These are phyloP conservation scores for Drosophila bunnanda DNA, from an alignment of 2,888 invertebrate species.

Conservation along the genomic window DNA sequence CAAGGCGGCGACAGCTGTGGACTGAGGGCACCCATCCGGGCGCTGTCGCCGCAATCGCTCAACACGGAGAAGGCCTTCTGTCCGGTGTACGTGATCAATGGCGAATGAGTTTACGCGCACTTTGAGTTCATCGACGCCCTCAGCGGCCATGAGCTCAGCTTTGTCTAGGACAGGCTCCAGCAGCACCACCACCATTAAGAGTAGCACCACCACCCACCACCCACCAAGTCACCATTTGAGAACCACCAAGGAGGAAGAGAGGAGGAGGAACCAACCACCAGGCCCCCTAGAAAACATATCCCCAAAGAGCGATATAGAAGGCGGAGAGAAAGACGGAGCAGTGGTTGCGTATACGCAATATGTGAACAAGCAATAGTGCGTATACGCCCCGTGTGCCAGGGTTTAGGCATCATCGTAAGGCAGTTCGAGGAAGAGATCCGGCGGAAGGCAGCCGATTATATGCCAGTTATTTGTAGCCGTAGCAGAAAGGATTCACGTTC, in stretches of 20 bases:
- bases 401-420: not conserved
- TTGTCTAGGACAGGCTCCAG: slow-evolving; percentile 62
- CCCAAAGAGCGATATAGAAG: slow-evolving; percentile 8
- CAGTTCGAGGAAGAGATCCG: not conserved
- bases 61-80: slow-evolving; percentile 79
- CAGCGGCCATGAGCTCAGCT: slow-evolving; percentile 81
- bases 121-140: slow-evolving; percentile 83
- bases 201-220: slow-evolving; percentile 41
- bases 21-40: slow-evolving; percentile 55
- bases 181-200: slow-evolving; percentile 34
- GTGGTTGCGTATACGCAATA: slow-evolving; percentile 20
- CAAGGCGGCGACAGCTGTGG: slow-evolving; percentile 64
- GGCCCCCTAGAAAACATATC: slow-evolving; percentile 13
- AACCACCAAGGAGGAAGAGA: slow-evolving; percentile 12
- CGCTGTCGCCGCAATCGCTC: slow-evolving; percentile 76
- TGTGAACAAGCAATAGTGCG: slow-evolving; percentile 14
- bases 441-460: too few relatives aligned
- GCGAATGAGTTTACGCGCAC: slow-evolving; percentile 83
- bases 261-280: not conserved
- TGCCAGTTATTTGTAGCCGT: slow-evolving; percentile 20
- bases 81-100: slow-evolving; percentile 82
- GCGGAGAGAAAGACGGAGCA: slow-evolving; percentile 7
- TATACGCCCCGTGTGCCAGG: slow-evolving; percentile 19
- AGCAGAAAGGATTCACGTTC: slow-evolving; percentile 2
- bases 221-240: slow-evolving; percentile 34